These are phyloP conservation scores for Lepus oiostolus DNA, from an alignment of 2,797 vertebrate species.

Conservation along the genomic window DNA sequence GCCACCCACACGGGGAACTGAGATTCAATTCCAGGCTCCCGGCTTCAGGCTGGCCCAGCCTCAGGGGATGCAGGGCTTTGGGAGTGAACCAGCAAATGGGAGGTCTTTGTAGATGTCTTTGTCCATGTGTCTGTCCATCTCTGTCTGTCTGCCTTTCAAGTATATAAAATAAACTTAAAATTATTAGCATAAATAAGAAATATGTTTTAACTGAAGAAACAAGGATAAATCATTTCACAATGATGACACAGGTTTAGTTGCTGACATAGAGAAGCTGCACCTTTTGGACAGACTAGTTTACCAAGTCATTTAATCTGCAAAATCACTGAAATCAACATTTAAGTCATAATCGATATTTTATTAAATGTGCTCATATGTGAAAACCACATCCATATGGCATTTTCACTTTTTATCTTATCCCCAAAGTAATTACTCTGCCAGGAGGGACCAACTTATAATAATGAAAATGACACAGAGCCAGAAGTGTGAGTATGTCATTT, in stretches of 20 bases:
- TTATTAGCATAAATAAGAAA: neutral
- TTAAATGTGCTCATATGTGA: neutral
- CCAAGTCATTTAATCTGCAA: neutral
- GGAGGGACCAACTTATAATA: neutral
- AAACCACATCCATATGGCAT: neutral
- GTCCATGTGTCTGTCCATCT: too few species aligned
- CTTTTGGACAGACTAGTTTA: neutral
- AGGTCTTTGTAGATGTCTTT: too few species aligned
- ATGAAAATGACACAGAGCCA: neutral
- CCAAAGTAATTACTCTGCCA: neutral
- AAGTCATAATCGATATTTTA: neutral
- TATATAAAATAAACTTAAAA: too few species aligned
- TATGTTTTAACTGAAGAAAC: neutral
- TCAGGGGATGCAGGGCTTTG: too few species aligned
- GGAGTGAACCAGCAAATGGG: too few species aligned
- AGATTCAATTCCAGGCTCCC: too few species aligned
- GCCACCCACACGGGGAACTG: too few species aligned
- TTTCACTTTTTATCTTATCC: neutral
- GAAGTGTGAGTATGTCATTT: neutral
- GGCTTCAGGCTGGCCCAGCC: too few species aligned
- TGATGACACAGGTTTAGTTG: neutral
- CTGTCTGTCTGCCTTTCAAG: too few species aligned
- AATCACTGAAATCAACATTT: neutral
- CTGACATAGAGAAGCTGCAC: neutral
- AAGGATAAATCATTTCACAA: neutral